Evolutionary conservation across 2,797 vertebrate genomes (phyloP), one percentile per base, ranked within the genome.

Genomic region (Lithobates pipiens): DNA sequence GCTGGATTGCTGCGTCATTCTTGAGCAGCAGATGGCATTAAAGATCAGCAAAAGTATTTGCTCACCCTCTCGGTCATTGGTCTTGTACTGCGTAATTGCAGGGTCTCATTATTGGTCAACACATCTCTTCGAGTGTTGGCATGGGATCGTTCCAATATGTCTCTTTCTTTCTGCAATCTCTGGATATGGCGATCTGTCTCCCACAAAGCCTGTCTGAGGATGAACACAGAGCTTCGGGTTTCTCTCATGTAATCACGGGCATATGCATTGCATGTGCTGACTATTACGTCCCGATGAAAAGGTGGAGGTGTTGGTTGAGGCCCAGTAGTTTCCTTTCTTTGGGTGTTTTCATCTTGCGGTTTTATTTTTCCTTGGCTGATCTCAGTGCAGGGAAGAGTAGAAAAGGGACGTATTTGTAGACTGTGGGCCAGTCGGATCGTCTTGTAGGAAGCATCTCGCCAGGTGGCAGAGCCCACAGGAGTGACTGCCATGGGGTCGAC

Each of bases 111-210:
- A 50, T 75, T 75, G 18, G 76, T 75, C 44, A 83, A 6, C 39
- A 87, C 32, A 44, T 87, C 85, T 76, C 76, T 87, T 70, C 81
- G 83, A 11, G 73, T 73, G 29, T 87, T 87, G 8, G 76, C 85
- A 23, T 83, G 85, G 54, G 57, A 39, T 36, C 29, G 71, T 29
- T 87, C 85, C 8, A 83, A 18, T 2, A 25, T 54, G 11, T 78
- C 68, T 65, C 85, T 79, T 61, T 77, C 67, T 70, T 32, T 82
- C 21, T 87, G 85, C 46, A 87, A 63, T 27, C 63, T 68, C 3
- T 79, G 81, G 54, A 87, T 83, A 3, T 75, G 70, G 6, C 77
- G 61, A 44, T 83, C 42, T 0, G 63, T 75, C 85, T 87, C 85
- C 16, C 13, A 23, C 42, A 87, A 68, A n/a, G 76, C 80, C 25